phyloP scores from a whole-genome alignment of 2,888 invertebrate genomes.

The Cyrtodaria siliqua region DNA sequence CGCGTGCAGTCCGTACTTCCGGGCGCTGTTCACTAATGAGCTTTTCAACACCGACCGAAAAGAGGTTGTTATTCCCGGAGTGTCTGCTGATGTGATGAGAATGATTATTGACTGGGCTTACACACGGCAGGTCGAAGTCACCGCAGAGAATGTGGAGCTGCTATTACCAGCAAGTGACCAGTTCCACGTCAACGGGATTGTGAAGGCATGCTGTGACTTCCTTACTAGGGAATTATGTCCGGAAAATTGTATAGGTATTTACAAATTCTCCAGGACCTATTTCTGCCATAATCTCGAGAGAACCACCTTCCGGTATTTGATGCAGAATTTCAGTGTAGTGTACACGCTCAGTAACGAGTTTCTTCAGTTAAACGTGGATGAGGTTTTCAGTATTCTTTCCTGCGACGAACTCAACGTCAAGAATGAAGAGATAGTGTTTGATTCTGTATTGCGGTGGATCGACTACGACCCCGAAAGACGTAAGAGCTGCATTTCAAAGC shows the following conservation, averaged over 20 bases:
- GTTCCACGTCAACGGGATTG: constrained; percentile 93
- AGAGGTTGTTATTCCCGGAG: constrained; percentile 83
- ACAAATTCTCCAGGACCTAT: constrained; percentile 93
- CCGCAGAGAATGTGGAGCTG: constrained; percentile 91
- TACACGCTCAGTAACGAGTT: constrained; percentile 78
- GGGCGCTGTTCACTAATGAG: constrained; percentile 94
- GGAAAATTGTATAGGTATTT: constrained; percentile 94
- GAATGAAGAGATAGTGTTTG: constrained; percentile 84
- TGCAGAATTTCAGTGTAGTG: constrained; percentile 86
- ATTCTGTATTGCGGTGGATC: constrained; percentile 92
- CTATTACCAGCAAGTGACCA: constrained; percentile 94
- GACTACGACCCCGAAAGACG: constrained; percentile 91
- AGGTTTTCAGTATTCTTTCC: constrained; percentile 74
- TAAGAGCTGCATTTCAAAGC: constrained; percentile 91
- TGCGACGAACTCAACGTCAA: constrained; percentile 84
- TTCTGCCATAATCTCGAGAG: constrained; percentile 91
- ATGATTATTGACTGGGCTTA: constrained; percentile 95
- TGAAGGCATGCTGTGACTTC: constrained; percentile 93
- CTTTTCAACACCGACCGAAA: constrained; percentile 85
- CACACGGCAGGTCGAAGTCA: constrained; percentile 91
- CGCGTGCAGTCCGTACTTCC: constrained; percentile 96
- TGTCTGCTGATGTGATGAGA: constrained; percentile 92
- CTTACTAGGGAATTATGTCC: constrained; percentile 90
- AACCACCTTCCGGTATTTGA: constrained; percentile 90
- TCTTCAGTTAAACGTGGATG: constrained; percentile 87